A percentile compares a stretch with the other conserved stretches of the same genome.
Evolutionary conservation across 2,888 invertebrate genomes (phyloP).

Genomic region (Dynastes hyllus): DNA sequence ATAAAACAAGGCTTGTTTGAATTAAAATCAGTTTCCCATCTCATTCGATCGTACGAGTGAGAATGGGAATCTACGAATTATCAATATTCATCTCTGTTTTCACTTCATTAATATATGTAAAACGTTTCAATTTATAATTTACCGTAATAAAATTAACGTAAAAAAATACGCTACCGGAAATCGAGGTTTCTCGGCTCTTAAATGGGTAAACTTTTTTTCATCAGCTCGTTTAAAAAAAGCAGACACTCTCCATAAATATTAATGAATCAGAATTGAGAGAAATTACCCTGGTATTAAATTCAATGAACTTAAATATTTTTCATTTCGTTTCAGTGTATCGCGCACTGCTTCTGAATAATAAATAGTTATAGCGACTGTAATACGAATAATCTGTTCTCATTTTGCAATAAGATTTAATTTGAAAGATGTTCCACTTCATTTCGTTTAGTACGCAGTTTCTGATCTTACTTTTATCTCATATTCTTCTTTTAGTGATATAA

Average conservation of each 20-base stretch:
- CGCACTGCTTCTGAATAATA: conserved; percentile 19
- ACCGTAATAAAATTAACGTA: background rate
- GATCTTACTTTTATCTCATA: background rate
- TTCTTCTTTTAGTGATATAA: too few relatives aligned
- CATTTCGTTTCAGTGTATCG: conserved; percentile 12
- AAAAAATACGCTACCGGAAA: background rate
- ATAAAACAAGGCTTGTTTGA: too few relatives aligned
- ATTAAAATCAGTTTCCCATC: too few relatives aligned
- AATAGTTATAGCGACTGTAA: background rate
- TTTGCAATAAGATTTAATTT: background rate
- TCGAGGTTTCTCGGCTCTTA: background rate
- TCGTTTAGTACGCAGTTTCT: background rate
- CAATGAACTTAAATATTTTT: conserved; percentile 18
- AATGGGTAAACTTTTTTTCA: background rate
- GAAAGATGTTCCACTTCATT: background rate
- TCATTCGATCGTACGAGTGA: too few relatives aligned
- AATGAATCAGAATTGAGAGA: conserved; percentile 24
- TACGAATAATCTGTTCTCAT: conserved; percentile 10
- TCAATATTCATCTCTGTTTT: background rate
- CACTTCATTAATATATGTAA: background rate
- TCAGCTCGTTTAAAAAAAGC: background rate
- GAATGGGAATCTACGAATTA: too few relatives aligned
- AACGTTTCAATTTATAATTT: background rate
- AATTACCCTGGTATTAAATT: conserved; percentile 12
- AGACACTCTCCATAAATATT: conserved; percentile 7